These are phyloP conservation scores for Lacerta bilineata DNA, from an alignment of 2,797 vertebrate species.

Conservation along the genomic window DNA sequence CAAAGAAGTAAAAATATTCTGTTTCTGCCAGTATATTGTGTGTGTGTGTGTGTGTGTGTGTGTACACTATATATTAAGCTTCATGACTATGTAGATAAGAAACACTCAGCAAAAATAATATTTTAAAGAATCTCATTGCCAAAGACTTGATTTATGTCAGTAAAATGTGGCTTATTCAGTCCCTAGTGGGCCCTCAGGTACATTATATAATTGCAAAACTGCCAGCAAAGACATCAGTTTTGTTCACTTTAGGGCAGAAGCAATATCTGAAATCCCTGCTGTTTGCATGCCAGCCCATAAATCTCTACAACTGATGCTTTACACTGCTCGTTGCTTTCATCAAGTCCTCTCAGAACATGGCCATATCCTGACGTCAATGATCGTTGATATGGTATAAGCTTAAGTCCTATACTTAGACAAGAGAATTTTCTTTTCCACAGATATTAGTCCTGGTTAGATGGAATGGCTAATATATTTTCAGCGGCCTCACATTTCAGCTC, in stretches of 20 bases:
- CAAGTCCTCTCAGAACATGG: not conserved
- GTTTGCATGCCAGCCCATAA: constrained; percentile 23
- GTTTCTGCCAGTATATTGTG: not conserved
- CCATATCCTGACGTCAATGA: not conserved
- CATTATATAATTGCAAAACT: constrained; percentile 33
- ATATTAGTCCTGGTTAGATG: constrained; percentile 39
- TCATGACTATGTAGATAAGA: constrained; percentile 12
- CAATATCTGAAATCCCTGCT: constrained; percentile 21
- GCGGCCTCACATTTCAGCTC: constrained; percentile 44
- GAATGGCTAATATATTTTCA: constrained; percentile 38
- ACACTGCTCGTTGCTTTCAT: constrained; percentile 7
- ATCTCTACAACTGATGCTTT: constrained; percentile 20
- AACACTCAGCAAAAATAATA: not conserved
- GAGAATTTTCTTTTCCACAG: constrained; percentile 49
- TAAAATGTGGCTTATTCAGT: constrained; percentile 12
- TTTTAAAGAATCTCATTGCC: constrained; percentile 11
- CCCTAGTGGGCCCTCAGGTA: not conserved
- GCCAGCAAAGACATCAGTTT: constrained; percentile 23
- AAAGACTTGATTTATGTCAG: constrained; percentile 33
- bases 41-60: not conserved
- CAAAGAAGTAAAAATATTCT: not conserved
- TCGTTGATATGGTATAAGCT: not conserved
- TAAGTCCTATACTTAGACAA: constrained; percentile 48
- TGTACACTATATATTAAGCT: not conserved
- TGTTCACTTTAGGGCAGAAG: constrained; percentile 16